Evolutionary conservation across 1,140 invertebrate genomes (phyloP).

Genomic region (Drosophila micromelanica): DNA sequence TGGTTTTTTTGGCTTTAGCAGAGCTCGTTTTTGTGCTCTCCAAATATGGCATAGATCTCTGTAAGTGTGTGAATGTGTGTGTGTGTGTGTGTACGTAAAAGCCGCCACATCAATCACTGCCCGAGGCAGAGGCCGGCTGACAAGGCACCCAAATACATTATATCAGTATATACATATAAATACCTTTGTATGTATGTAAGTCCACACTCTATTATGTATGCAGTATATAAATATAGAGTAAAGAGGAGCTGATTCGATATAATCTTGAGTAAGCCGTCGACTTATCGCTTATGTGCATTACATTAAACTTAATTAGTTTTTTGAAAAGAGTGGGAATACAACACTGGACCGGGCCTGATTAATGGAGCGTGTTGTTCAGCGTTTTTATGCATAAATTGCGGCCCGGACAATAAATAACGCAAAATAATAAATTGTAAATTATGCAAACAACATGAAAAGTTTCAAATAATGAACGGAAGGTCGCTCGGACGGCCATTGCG

Average conservation of each 20-base stretch:
- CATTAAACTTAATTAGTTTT: constrained; percentile 81
- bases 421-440: constrained; percentile 79
- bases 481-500: constrained; percentile 23
- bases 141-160: constrained; percentile 79
- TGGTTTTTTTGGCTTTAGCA: constrained; percentile 14
- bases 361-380: constrained; percentile 74
- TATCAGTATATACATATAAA: constrained; percentile 41
- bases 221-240: background rate
- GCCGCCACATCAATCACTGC: constrained; percentile 72
- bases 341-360: constrained; percentile 58
- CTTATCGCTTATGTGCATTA: constrained; percentile 73
- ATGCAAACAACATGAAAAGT: constrained; percentile 78
- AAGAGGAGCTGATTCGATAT: constrained; percentile 31
- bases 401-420: constrained; percentile 76
- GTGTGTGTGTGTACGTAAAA: constrained; percentile 10
- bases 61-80: constrained; percentile 3
- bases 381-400: constrained; percentile 79
- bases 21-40: constrained; percentile 47
- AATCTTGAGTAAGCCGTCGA: constrained; percentile 49
- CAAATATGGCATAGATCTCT: constrained; percentile 64
- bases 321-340: constrained; percentile 61
- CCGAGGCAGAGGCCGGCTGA: constrained; percentile 41
- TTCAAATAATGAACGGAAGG: constrained; percentile 68
- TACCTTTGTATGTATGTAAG: background rate
- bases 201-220: constrained; percentile 13